A percentile compares a stretch with the other conserved stretches of the same genome.
These are phyloP conservation scores for Calephelis perditalis DNA, from an alignment of 2,888 invertebrate species.

Conservation along the genomic window DNA sequence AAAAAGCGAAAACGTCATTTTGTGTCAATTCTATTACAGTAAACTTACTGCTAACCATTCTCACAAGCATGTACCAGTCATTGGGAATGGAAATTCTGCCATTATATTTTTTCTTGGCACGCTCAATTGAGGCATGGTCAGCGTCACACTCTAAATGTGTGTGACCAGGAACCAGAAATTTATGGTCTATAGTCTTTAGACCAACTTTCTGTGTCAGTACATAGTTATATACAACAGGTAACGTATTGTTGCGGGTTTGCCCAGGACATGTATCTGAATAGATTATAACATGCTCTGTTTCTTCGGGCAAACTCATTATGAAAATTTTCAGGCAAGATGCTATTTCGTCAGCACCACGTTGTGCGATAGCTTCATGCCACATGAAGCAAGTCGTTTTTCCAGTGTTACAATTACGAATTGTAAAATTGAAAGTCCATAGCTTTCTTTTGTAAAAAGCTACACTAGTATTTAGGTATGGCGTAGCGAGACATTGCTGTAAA, in stretches of 20 bases:
- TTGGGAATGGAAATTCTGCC: neutral
- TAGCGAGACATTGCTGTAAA: neutral
- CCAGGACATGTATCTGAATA: neutral
- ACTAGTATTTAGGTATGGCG: neutral
- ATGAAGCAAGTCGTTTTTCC: neutral
- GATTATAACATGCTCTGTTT: slow-evolving; percentile 7
- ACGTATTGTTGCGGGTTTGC: neutral
- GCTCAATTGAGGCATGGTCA: neutral
- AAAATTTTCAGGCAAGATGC: slow-evolving; percentile 8
- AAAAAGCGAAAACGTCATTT: neutral
- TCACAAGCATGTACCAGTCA: slow-evolving; percentile 1
- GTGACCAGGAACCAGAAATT: neutral
- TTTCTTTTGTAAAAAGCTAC: neutral
- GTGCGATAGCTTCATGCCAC: slow-evolving; percentile 1
- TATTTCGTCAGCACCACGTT: slow-evolving; percentile 11
- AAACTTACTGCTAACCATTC: slow-evolving; percentile 1
- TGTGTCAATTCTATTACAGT: neutral
- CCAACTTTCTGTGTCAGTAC: neutral
- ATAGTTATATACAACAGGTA: neutral
- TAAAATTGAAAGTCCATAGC: neutral
- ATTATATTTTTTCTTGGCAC: slow-evolving; percentile 3
- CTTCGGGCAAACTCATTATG: slow-evolving; percentile 8
- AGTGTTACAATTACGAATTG: neutral
- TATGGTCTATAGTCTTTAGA: neutral
- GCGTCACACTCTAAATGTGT: neutral